These are phyloP conservation scores for Atlantisia rogersi DNA, from an alignment of 2,113 vertebrate genomes.

Conservation along the genomic window DNA sequence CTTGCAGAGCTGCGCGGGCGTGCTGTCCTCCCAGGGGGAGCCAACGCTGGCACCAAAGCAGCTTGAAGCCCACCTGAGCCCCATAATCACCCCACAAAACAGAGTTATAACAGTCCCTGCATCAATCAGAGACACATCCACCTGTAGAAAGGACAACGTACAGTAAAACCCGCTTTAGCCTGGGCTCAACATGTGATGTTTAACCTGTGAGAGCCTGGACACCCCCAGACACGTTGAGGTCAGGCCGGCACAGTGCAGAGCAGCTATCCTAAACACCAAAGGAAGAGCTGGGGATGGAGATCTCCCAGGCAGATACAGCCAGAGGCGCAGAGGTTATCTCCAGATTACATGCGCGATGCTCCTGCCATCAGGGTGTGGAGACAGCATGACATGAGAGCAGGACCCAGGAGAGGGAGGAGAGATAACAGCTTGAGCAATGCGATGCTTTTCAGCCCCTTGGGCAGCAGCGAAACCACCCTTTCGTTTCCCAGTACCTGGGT, in stretches of 20 bases:
- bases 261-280: neutral
- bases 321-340: neutral
- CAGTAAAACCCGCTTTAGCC: neutral
- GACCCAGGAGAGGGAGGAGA: neutral
- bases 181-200: fast-evolving
- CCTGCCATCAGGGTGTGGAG: fast-evolving
- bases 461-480: too few species aligned
- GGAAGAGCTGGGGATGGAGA: neutral
- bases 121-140: neutral
- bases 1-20: fast-evolving
- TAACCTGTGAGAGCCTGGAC: neutral
- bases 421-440: neutral
- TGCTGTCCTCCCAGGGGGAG: neutral
- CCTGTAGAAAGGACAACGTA: neutral
- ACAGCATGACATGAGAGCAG: fast-evolving
- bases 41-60: fast-evolving
- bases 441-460: too few species aligned
- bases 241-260: neutral
- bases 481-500: too few species aligned
- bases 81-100: neutral
- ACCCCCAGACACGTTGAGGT: fast-evolving
- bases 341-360: neutral
- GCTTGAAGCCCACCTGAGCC: neutral
- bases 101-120: fast-evolving
- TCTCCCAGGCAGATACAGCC: neutral